Evolutionary conservation across 2,797 vertebrate genomes (phyloP).

Genomic region (Mycteria americana): DNA sequence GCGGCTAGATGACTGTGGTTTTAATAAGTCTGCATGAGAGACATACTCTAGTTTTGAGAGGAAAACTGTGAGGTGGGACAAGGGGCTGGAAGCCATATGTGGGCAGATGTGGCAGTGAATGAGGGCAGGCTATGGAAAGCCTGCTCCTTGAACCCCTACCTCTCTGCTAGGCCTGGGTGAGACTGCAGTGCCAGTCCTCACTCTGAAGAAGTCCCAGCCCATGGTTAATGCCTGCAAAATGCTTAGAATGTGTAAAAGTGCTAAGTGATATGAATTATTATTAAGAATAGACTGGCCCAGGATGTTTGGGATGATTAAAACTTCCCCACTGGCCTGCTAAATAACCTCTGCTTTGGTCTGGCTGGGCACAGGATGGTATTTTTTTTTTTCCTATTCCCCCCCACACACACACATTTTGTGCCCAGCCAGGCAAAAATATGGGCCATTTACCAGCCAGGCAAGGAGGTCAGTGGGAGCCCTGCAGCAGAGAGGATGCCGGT

Average conservation of each 20-base stretch:
- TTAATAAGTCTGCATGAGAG: neutral
- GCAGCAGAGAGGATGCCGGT: rapidly evolving
- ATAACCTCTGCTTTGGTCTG: neutral
- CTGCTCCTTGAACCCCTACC: too few relatives aligned
- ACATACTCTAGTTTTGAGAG: neutral
- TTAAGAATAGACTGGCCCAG: neutral
- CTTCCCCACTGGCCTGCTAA: neutral
- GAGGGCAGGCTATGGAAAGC: neutral
- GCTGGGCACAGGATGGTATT: neutral
- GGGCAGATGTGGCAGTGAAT: neutral
- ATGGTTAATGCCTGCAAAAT: neutral
- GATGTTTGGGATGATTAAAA: neutral
- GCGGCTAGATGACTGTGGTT: neutral
- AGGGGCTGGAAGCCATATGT: neutral
- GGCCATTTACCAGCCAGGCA: neutral
- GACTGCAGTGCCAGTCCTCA: too few relatives aligned
- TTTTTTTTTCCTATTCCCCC: too few relatives aligned
- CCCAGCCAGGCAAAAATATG: neutral
- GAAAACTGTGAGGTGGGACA: neutral
- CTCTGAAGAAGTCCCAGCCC: neutral
- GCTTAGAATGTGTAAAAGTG: neutral
- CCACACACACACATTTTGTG: neutral
- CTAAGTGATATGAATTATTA: neutral
- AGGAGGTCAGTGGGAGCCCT: neutral
- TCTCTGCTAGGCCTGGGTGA: neutral